These are phyloP conservation scores for Zoanthus sociatus DNA, from an alignment of 92 coral and sea anemone genomes.

Conservation along the genomic window DNA sequence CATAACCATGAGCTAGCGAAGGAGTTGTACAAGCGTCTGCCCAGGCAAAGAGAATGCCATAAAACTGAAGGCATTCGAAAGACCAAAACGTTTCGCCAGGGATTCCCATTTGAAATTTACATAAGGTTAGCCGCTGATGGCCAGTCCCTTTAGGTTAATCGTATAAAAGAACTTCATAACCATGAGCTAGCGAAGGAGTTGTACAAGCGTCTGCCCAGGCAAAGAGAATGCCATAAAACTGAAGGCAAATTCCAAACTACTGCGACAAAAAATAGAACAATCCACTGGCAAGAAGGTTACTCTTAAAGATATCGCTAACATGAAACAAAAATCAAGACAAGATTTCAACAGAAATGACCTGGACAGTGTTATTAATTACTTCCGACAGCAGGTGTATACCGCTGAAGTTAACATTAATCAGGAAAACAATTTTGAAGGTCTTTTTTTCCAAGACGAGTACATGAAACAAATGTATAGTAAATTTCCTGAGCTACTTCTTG, in stretches of 20 bases:
- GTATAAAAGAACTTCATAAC: conserved; percentile 57
- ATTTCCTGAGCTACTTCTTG: conserved; percentile 43
- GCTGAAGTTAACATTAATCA: conserved; percentile 51
- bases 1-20: conserved; percentile 62
- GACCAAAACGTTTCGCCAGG: conserved; percentile 65
- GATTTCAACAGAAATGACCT: conserved; percentile 48
- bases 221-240: conserved; percentile 55
- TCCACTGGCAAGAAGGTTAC: conserved; percentile 59
- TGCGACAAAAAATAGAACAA: conserved; percentile 44
- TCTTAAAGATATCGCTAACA: conserved; percentile 66
- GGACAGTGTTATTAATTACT: conserved; percentile 29
- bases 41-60: conserved; percentile 60
- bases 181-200: conserved; percentile 48
- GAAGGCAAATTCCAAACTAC: conserved; percentile 64
- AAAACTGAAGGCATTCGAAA: conserved; percentile 23
- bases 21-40: conserved; percentile 55
- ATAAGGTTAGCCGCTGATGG: conserved; percentile 61
- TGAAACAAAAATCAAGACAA: conserved; percentile 47
- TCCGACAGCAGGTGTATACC: conserved; percentile 39
- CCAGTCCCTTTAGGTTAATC: conserved; percentile 59
- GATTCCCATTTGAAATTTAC: conserved; percentile 68
- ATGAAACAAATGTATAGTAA: conserved; percentile 50
- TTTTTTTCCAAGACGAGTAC: conserved; percentile 56
- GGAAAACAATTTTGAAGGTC: conserved; percentile 59
- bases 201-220: conserved; percentile 62